Evolutionary conservation across 2,113 vertebrate genomes (phyloP), one percentile per base, ranked within the genome.

Genomic region (Osmerus mordax): DNA sequence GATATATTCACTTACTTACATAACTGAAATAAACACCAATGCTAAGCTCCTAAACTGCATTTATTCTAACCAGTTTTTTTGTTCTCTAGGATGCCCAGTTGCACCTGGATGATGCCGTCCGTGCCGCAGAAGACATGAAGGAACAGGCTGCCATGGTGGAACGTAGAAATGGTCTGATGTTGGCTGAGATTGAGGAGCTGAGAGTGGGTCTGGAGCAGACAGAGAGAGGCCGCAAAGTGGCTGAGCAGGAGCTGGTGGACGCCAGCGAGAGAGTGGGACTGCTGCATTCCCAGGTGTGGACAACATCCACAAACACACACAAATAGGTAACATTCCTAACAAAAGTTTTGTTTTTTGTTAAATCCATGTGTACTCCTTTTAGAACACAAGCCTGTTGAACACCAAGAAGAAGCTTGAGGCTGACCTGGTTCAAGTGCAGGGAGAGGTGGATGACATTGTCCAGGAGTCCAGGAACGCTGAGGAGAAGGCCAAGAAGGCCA

Each of bases 231-330:
- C 90, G 92, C 25, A 94, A 89, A 71, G 82, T 91, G 0, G 93
- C 93, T 0, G 94, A 95, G 64, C 25, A 94, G 74, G 93, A 95
- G 52, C 89, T 95, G 0, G 15, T 94, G 69, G 93, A 94, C 58
- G 67, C 90, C 2, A 90, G 29, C 0, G 93, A 94, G 51, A 56
- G 85, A 0, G 89, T 71, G 0, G 91, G 92, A 74, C 91, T 94
- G 14, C 85, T 95, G 25, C 92, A 93, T 0, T 88, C 76, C 0
- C 93, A 95, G 87, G 94, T 93, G 7, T 11, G 41, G 41, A 36
- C 41, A 12, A 11, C 0, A 47, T 12, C 2, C 41, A 11, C 9
- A 47, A 5, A 47, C 7, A 47, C 7, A 47, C 8, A 47, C 9
- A 8, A 47, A 47, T 11, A 47, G n/a, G n/a, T n/a, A 47, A 47